A percentile compares a stretch with the other conserved stretches of the same genome.
These are phyloP conservation scores for Lymantria dispar DNA, from an alignment of 2,888 invertebrate species.

Conservation along the genomic window DNA sequence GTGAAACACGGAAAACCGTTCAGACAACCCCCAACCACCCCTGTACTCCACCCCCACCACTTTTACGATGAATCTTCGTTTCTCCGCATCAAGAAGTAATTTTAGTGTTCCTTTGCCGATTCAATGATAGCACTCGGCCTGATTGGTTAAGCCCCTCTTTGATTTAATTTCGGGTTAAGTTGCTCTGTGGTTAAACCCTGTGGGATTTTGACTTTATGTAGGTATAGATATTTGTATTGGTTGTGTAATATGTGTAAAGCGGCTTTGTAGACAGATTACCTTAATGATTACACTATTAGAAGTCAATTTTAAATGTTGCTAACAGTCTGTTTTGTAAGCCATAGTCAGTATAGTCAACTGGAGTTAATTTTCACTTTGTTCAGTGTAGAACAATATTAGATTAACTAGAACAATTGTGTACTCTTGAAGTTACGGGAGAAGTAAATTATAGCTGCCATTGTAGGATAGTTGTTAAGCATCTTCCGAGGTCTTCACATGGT, in stretches of 20 bases:
- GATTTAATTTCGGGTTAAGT: conserved; percentile 82
- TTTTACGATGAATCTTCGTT: conserved; percentile 83
- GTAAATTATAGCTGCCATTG: no score
- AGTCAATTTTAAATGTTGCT: background rate
- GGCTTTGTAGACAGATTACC: conserved; percentile 5
- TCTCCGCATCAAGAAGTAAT: conserved; percentile 82
- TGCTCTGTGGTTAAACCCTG: conserved; percentile 68
- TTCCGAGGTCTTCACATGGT: no score
- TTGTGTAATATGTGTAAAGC: conserved; percentile 41
- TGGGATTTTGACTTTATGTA: conserved; percentile 60
- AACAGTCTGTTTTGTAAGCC: no score
- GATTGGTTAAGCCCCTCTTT: conserved; percentile 81
- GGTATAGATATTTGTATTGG: conserved; percentile 55
- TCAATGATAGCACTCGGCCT: conserved; percentile 82
- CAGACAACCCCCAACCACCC: conserved; percentile 61
- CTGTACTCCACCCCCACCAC: conserved; percentile 60
- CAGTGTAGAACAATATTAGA: no score
- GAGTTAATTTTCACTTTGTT: no score
- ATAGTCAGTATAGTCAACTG: no score
- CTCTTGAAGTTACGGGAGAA: no score
- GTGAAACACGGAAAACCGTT: conserved; percentile 81
- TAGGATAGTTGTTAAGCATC: no score
- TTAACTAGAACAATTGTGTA: no score
- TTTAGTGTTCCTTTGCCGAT: conserved; percentile 82
- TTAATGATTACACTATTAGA: conserved; percentile 20